phyloP scores from a whole-genome alignment of 2,888 invertebrate species.

The Acleris emargana region DNA sequence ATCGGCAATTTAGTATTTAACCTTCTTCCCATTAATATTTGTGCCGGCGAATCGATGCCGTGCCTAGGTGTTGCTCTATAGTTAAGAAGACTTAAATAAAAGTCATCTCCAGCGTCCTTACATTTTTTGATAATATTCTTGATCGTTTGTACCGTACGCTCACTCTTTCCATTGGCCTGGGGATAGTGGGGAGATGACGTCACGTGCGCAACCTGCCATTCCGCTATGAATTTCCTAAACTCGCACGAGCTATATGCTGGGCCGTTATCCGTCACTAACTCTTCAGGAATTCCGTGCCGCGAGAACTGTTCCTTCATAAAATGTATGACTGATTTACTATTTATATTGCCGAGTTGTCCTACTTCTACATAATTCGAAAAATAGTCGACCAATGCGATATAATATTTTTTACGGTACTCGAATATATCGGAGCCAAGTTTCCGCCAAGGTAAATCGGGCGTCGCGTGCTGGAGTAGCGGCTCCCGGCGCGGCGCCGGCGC shows the following conservation, averaged over 20 bases:
- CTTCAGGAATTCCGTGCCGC: conserved; percentile 33
- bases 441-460: conserved; percentile 9
- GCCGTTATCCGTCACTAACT: conserved; percentile 33
- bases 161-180: conserved; percentile 27
- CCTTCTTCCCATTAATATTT: conserved; percentile 10
- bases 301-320: conserved; percentile 33
- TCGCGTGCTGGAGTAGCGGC: conserved; percentile 35
- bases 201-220: conserved; percentile 29
- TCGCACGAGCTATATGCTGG: conserved; percentile 28
- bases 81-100: not conserved
- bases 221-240: conserved; percentile 30
- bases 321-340: conserved; percentile 15
- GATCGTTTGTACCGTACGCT: conserved; percentile 18
- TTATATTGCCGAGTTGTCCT: conserved; percentile 12
- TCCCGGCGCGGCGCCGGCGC: conserved; percentile 36
- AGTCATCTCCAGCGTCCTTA: not conserved
- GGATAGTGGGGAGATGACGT: conserved; percentile 33
- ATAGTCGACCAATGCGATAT: conserved; percentile 28
- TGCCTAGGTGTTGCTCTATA: not conserved
- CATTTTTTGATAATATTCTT: conserved; percentile 6
- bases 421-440: conserved; percentile 6
- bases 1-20: conserved; percentile 9
- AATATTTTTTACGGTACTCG: conserved; percentile 10
- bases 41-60: conserved; percentile 1
- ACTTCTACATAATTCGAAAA: conserved; percentile 35